phyloP scores from a whole-genome alignment of 2,888 invertebrate genomes.

The Mechanitis messenoides region DNA sequence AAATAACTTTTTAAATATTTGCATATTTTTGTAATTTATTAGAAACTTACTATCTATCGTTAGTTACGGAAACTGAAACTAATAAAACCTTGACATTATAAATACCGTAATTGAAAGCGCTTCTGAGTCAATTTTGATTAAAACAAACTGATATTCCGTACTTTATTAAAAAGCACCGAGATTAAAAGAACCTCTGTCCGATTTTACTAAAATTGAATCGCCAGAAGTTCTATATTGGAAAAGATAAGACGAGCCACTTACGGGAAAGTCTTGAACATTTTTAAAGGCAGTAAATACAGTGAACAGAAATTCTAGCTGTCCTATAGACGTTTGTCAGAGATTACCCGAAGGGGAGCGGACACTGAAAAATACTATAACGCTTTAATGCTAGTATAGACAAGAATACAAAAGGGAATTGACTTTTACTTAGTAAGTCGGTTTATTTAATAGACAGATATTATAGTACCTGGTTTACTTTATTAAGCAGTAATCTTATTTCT shows the following conservation, averaged over 20 bases:
- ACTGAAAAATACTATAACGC: not conserved
- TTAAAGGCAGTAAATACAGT: slow-evolving; percentile 28
- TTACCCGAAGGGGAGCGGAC: slow-evolving; percentile 16
- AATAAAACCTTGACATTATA: not conserved
- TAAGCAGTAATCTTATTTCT: too few relatives aligned
- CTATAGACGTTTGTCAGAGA: slow-evolving; percentile 28
- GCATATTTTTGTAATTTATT: too few relatives aligned
- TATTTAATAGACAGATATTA: too few relatives aligned
- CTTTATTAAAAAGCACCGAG: slow-evolving; percentile 5
- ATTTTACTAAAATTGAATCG: slow-evolving; percentile 15
- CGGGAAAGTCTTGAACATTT: slow-evolving; percentile 19
- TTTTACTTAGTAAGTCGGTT: too few relatives aligned
- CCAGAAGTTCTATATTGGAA: slow-evolving; percentile 15
- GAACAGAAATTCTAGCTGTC: slow-evolving; percentile 25
- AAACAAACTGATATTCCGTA: not conserved
- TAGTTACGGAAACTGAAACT: too few relatives aligned
- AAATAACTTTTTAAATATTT: too few relatives aligned
- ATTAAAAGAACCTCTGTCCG: not conserved
- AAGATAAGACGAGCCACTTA: slow-evolving; percentile 21
- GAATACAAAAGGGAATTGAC: not conserved
- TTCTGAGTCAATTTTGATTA: not conserved
- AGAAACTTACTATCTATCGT: too few relatives aligned
- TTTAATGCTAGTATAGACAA: not conserved
- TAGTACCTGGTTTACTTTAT: too few relatives aligned
- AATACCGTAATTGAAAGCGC: not conserved